phyloP scores from a whole-genome alignment of 2,888 invertebrate genomes.

The Cinara cedri region DNA sequence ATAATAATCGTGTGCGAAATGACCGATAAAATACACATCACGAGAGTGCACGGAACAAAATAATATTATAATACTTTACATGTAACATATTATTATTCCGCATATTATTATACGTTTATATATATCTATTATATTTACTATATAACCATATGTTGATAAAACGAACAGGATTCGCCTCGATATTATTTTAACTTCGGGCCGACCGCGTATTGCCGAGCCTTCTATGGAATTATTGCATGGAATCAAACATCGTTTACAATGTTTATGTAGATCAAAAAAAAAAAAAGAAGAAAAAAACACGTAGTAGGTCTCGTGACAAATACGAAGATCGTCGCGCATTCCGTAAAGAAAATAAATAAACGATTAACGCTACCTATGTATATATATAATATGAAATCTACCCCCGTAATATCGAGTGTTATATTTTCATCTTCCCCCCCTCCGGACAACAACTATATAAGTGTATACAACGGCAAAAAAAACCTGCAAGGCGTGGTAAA shows the following conservation, averaged over 20 bases:
- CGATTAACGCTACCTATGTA: neutral
- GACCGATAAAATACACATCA: neutral
- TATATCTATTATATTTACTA: neutral
- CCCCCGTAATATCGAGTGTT: no score
- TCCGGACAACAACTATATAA: no score
- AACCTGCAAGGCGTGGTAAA: no score
- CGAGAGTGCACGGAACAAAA: neutral
- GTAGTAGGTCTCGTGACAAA: constrained; percentile 3
- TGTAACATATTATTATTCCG: constrained; percentile 3
- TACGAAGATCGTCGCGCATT: neutral
- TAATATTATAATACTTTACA: neutral
- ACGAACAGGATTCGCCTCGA: neutral
- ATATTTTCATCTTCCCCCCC: no score
- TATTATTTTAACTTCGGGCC: neutral
- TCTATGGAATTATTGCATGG: constrained; percentile 14
- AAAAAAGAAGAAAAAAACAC: neutral
- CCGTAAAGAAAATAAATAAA: neutral
- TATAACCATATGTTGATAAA: neutral
- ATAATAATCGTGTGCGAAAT: no score
- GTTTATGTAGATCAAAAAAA: constrained; percentile 20
- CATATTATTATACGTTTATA: neutral
- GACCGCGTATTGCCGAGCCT: neutral
- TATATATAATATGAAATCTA: neutral
- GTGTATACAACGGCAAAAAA: no score
- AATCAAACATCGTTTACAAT: neutral